Evolutionary conservation across 2,113 vertebrate species (phyloP).

Genomic region (Halcyon malimbica): DNA sequence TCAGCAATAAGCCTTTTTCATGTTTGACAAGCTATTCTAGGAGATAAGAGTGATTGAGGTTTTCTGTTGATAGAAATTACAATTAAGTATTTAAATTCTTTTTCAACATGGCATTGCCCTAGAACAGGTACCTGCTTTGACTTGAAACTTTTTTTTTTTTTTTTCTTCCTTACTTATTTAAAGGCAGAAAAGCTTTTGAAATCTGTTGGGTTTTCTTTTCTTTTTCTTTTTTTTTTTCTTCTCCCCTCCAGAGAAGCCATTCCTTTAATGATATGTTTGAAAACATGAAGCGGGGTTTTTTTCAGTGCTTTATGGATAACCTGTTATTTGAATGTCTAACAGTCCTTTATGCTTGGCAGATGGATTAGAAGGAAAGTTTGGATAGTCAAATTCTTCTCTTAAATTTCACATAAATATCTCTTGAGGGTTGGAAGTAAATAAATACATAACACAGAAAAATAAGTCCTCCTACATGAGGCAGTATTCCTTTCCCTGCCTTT

Average conservation of each 20-base stretch:
- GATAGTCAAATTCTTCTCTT: neutral
- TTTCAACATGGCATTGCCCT: neutral
- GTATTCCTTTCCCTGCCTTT: neutral
- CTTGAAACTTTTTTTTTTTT: neutral
- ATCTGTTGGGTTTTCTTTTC: neutral
- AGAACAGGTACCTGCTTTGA: neutral
- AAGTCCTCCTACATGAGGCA: neutral
- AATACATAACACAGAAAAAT: neutral
- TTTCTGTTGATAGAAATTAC: constrained; percentile 35
- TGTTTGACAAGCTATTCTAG: constrained; percentile 35
- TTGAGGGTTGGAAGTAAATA: neutral
- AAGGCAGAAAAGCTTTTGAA: neutral
- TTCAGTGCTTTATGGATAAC: neutral
- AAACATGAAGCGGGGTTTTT: neutral
- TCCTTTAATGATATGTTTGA: neutral
- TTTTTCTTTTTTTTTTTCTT: neutral
- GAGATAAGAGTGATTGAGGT: constrained; percentile 52
- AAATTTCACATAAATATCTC: neutral
- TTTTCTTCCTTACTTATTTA: neutral
- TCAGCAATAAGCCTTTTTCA: constrained; percentile 8
- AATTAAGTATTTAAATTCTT: constrained; percentile 38
- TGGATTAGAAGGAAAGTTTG: neutral
- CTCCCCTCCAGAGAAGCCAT: neutral
- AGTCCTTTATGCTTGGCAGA: neutral
- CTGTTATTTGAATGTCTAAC: neutral